Conservation (phyloP, 2,797 vertebrate genomes). For the Myotis vivesi region DNA sequence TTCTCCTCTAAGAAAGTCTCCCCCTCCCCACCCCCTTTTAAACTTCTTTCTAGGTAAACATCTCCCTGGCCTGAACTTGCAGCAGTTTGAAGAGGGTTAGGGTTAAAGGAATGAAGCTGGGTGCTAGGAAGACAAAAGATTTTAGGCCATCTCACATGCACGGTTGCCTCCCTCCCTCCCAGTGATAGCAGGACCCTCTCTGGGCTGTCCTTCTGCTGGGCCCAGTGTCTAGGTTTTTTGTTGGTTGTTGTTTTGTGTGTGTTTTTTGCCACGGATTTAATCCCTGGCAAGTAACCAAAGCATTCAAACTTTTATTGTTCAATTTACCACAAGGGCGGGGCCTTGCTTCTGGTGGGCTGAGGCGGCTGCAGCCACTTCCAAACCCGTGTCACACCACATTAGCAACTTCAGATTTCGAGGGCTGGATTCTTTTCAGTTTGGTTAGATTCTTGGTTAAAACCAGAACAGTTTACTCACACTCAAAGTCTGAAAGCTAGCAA, state of each 20-base stretch:
- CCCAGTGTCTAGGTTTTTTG: conserved; percentile 39
- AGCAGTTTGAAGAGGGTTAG: background rate
- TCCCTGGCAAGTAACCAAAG: conserved; percentile 69
- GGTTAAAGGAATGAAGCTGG: background rate
- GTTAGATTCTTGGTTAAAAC: conserved; percentile 66
- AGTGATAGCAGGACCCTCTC: background rate
- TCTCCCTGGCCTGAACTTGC: background rate
- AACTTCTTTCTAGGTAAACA: conserved; percentile 37
- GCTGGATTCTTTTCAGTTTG: conserved; percentile 66
- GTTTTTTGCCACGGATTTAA: conserved; percentile 62
- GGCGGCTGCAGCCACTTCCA: conserved; percentile 59
- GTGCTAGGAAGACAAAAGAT: background rate
- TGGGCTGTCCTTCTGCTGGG: background rate
- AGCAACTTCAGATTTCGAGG: conserved; percentile 67
- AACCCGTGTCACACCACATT: conserved; percentile 69
- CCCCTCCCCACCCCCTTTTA: background rate
- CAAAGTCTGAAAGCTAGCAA: conserved; percentile 51
- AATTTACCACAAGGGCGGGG: conserved; percentile 68
- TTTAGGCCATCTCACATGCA: background rate
- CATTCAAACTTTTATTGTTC: conserved; percentile 78
- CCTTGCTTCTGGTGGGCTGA: conserved; percentile 60
- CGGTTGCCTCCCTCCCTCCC: background rate
- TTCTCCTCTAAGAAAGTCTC: background rate
- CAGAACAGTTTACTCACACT: conserved; percentile 49
- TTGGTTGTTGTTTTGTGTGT: no score